Evolutionary conservation across 2,797 vertebrate genomes (phyloP), one percentile per base, ranked within the genome.

Genomic region (Clarias fuscus): DNA sequence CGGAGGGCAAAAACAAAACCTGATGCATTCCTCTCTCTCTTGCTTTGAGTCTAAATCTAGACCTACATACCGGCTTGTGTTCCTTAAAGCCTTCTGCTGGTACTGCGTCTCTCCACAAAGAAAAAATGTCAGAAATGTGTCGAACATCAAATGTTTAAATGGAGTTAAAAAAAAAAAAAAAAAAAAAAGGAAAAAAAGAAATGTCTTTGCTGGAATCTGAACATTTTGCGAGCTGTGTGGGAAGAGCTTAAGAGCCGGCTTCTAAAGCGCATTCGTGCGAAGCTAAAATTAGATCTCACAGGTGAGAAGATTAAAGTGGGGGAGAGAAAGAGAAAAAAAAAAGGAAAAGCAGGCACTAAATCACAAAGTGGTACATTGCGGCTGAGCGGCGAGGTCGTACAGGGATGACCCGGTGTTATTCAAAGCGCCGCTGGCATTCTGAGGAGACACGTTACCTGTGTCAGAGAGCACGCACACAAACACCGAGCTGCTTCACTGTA

Each of bases 241-340:
- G 79, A 93, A 27, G 92, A 91, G 93, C 92, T 92, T 43, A 82
- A 48, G 92, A 91, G 90, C 88, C 71, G 6, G 91, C 89, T 92
- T 93, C 92, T 91, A 92, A 89, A 84, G 92, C 89, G 87, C 92
- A 90, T 93, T 92, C 91, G 88, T 91, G 87, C 90, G 84, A 33
- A 58, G 83, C 67, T 92, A 91, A 91, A 93, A 94, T 94, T 93
- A 94, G 92, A 91, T 92, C 88, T 40, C 87, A 81, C 89, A 94
- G 91, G 89, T 90, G 84, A 90, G 80, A 83, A 86, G 84, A 86
- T 88, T 87, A 90, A 84, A 84, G 71, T 11, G 78, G 6, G 58
- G 13, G 70, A 33, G 33, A 33, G 33, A 33, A 2, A 33, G 33
- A 33, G 33, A 0, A 14, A 37, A 67, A 56, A 56, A 80, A 82